Evolutionary conservation across 2,797 vertebrate genomes (phyloP).

Genomic region (Pseudomugil gertrudae): DNA sequence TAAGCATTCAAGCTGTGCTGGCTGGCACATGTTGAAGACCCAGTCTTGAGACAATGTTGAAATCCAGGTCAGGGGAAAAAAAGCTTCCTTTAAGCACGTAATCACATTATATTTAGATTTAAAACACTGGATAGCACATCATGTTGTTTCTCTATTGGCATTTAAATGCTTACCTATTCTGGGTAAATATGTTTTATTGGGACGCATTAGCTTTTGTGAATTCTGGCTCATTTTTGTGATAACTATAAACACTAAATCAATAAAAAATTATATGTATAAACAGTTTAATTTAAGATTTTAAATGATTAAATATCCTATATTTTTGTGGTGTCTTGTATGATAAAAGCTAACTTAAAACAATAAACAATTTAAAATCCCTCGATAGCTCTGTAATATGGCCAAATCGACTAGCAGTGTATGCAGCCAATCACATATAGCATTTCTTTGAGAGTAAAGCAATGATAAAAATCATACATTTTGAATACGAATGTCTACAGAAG

Average conservation of each 20-base stretch:
- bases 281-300: too few relatives aligned
- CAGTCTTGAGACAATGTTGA: conserved; percentile 74
- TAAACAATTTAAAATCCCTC: conserved; percentile 5
- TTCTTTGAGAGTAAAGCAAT: background rate
- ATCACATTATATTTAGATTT: conserved; percentile 4
- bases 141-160: background rate
- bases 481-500: conserved; percentile 10
- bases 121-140: conserved; percentile 24
- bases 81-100: conserved; percentile 32
- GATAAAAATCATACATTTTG: conserved; percentile 4
- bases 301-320: too few relatives aligned
- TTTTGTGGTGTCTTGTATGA: background rate
- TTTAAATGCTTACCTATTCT: background rate
- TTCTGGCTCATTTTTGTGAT: background rate
- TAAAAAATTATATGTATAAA: background rate
- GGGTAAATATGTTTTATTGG: background rate
- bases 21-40: conserved; percentile 67
- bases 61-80: conserved; percentile 73
- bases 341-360: background rate
- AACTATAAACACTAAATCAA: background rate
- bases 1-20: conserved; percentile 77
- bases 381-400: background rate
- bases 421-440: background rate
- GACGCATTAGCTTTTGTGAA: background rate
- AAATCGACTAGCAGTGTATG: background rate